Base-by-base conservation (phyloP, 2,888 invertebrate genomes). In the Cheilosia grossa region DNA sequence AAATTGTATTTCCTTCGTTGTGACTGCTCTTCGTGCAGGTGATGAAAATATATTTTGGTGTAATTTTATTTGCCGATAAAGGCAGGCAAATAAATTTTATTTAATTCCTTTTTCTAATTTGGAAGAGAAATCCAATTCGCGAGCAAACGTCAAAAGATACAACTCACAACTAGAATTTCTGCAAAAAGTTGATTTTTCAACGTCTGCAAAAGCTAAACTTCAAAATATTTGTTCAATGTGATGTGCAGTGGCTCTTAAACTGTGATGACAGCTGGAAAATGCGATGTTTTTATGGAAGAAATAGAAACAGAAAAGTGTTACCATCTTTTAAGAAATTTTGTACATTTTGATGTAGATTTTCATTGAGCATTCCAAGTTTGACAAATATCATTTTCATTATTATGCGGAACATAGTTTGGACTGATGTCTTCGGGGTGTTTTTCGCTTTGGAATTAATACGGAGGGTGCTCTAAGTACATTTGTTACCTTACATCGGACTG, bases 81-180 rank as follows among this genome's bases (percentile, higher is more conserved):
- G 49, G 44, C 63, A 37, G 72, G 44, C 15, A 54, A 49, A 72
- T 42, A 21, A 9, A 78, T 51, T 70, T 47, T 58, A 37, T 33
- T 70, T 59, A 53, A 58, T 53, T 40, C 40, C 2, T 27, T 27
- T 19, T 15, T 53, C 27, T 15, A 4, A 30, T 58, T 66, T 4
- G 64, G 37, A 44, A 47, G 51, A 40, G 42, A 44, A 19, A 30
- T 44, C 17, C 15, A 33, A 44, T 63, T 63, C 78, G 58, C 59
- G 19, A 19, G 10, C 30, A 79, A 75, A 79, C 80, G 83, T 75
- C 79, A 80, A 85, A 70, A 63, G 75, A 74, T 53, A 47, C 73
- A 74, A 67, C 44, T 58, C 61, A 59, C 63, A 64, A 83, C 82
- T 83, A 83, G 58, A 79, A 66, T 54, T 15, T 66, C 73, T 80